A percentile compares a stretch with the other conserved stretches of the same genome.
Evolutionary conservation across 2,113 vertebrate species (phyloP).

Genomic region (Pteronura brasiliensis): DNA sequence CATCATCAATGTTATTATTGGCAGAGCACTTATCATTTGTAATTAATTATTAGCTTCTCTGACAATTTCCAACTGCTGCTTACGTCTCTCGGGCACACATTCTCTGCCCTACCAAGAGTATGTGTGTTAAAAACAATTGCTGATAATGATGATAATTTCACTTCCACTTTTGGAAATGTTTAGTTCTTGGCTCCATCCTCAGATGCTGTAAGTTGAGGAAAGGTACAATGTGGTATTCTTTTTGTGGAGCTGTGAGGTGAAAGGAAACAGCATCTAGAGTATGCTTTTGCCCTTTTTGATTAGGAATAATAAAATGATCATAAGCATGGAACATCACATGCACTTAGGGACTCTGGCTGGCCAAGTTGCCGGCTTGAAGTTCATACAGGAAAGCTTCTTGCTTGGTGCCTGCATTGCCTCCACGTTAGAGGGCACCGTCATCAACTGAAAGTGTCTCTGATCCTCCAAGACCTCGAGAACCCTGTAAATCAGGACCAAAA

Average conservation of each 20-base stretch:
- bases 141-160: not conserved
- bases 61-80: not conserved
- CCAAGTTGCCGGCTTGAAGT: not conserved
- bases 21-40: not conserved
- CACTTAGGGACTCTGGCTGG: not conserved
- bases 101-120: not conserved
- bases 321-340: not conserved
- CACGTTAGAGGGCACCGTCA: not conserved
- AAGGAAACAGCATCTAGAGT: not conserved
- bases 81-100: not conserved
- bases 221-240: not conserved
- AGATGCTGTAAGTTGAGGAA: not conserved
- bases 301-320: not conserved
- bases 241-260: not conserved
- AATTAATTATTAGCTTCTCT: not conserved
- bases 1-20: not conserved
- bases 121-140: not conserved
- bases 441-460: not conserved
- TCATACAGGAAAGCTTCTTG: not conserved
- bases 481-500: not conserved
- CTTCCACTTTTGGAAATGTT: slow-evolving; percentile 6
- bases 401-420: not conserved
- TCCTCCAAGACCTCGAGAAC: not conserved
- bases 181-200: not conserved
- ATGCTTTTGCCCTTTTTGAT: not conserved